Conservation (phyloP, 2,888 invertebrate genomes). For the Galerucella nymphaeae region DNA sequence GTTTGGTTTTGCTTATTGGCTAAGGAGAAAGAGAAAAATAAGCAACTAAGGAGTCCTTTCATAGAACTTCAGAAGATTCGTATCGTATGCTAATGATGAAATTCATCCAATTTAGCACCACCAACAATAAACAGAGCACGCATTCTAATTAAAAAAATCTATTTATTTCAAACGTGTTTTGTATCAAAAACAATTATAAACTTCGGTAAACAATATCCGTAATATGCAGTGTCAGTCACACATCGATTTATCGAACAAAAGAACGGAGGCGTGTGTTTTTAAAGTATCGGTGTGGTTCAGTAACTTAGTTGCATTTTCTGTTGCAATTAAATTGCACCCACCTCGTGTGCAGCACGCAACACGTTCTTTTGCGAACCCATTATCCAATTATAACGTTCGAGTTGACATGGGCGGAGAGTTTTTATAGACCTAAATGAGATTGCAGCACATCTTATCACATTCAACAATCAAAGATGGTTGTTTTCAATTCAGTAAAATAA, state of each 20-base stretch:
- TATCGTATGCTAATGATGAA: too few relatives aligned
- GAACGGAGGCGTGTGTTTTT: neutral
- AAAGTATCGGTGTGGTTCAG: neutral
- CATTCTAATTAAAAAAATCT: too few relatives aligned
- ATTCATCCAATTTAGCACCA: too few relatives aligned
- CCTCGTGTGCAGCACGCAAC: conserved; percentile 12
- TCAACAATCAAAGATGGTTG: too few relatives aligned
- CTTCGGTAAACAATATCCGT: neutral
- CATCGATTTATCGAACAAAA: neutral
- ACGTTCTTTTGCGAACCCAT: neutral
- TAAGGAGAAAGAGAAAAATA: too few relatives aligned
- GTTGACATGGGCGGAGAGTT: neutral
- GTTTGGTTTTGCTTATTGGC: too few relatives aligned
- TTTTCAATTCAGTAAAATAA: too few relatives aligned
- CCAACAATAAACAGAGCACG: too few relatives aligned
- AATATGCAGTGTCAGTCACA: neutral
- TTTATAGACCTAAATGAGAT: neutral
- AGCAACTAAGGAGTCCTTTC: too few relatives aligned
- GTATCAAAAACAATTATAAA: neutral
- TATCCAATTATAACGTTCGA: neutral
- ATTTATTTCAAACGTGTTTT: neutral
- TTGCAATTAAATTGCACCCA: conserved; percentile 7
- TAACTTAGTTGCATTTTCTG: conserved; percentile 13
- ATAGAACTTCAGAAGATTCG: too few relatives aligned
- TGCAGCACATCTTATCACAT: too few relatives aligned